Evolutionary conservation across 2,113 vertebrate genomes (phyloP), one percentile per base, ranked within the genome.

Genomic region (Varanus salvator): DNA sequence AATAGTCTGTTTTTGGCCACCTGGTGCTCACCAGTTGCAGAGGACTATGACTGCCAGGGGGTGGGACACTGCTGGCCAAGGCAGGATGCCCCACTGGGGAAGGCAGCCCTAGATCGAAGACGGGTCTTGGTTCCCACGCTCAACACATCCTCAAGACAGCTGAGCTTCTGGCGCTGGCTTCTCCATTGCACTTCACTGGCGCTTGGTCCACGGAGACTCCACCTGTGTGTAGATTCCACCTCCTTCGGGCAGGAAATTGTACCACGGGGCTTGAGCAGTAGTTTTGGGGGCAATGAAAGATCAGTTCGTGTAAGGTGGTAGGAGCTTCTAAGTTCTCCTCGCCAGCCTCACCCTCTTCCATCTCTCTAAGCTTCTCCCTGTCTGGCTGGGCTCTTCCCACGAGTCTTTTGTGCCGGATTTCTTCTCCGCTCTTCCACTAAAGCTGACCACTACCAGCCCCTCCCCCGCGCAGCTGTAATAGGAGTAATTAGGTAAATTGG

Each of bases 401-500:
- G 8, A 38, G 48, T 57, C 6, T 9, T 8, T 60, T n/a, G 38
- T 25, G 80, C 54, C 57, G 8, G 4, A 6, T 0, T 7, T 25
- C 12, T 71, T 71, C 44, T 48, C 25, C 4, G 5, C 48, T 14
- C 8, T 71, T 68, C 34, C 60, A 38, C 19, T 2, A 8, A 86
- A 52, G 31, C 75, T 44, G 38, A 44, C 38, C 38, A 44, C 38
- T 44, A 44, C 38, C 38, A 44, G 38, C 38, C 38, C 38, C 38
- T 44, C 29, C 82, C 4, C 68, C 6, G 8, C 6, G 8, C 64
- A 27, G 38, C 72, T 27, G 54, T 4, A 21, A 19, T 64, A 57
- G 72, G 14, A 72, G 77, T n/a, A 50, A 68, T 87, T 80, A 54
- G 76, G 87, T n/a, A 50, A 54, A 88, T 81, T 52, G 44, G 31